Evolutionary conservation across 2,113 vertebrate species (phyloP).

Genomic region (Catagonus wagneri): DNA sequence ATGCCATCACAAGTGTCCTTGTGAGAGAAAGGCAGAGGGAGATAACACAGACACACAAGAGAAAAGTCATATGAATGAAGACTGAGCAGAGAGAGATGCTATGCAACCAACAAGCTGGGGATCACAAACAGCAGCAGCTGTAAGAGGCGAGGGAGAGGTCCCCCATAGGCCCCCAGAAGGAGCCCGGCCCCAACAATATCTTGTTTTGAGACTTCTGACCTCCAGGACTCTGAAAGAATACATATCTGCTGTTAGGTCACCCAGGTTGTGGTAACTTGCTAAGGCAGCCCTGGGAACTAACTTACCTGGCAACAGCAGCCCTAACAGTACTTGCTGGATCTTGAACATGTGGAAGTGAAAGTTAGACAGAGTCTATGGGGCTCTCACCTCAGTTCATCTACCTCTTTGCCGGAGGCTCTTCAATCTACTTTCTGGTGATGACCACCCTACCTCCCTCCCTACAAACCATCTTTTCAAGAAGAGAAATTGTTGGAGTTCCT

Average conservation of each 20-base stretch:
- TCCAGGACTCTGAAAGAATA: background rate
- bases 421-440: background rate
- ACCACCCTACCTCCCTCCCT: too few relatives aligned
- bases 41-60: background rate
- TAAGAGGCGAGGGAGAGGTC: background rate
- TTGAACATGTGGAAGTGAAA: background rate
- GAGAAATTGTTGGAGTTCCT: background rate
- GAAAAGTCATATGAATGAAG: background rate
- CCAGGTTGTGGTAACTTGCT: background rate
- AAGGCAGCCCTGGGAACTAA: background rate
- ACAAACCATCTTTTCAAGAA: background rate
- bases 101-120: background rate
- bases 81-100: background rate
- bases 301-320: rapidly evolving
- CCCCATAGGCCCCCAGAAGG: background rate
- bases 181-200: rapidly evolving
- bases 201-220: background rate
- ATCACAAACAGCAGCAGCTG: background rate
- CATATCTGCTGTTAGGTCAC: background rate
- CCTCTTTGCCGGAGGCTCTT: background rate
- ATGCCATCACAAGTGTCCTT: background rate
- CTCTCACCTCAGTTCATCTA: background rate
- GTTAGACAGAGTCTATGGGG: background rate
- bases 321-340: background rate
- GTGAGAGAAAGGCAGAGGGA: background rate